Base-by-base conservation (phyloP, 2,888 invertebrate species). In the Mythimna albipuncta region DNA sequence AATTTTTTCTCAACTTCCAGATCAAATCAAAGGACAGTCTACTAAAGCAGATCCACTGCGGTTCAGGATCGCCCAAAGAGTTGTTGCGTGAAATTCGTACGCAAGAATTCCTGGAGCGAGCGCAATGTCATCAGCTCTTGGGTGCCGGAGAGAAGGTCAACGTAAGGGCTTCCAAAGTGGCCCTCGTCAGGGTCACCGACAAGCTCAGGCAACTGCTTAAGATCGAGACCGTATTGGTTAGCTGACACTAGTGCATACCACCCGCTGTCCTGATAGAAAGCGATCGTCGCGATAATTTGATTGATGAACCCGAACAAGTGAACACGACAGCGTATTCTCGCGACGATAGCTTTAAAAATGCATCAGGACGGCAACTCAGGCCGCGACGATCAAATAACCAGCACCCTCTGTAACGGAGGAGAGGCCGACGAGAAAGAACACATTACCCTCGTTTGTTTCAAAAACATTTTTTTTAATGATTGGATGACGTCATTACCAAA, bases 161-260 rank as follows among this genome's bases (percentile, higher is more conserved):
- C 92, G 97, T 98, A 71, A 97, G 98, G 74, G 98, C 98, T 59
- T 98, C 98, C 64, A 98, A 98, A 93, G 98, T 98, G 86, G 97
- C 98, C 67, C 97, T 99, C 72, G 97, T 99, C 83, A 97, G 98
- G 91, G 98, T 98, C 95, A 98, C 98, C 87, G 98, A 98, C 89
- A 98, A 97, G 92, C 98, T 99, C 84, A 97, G 97, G 88, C 98
- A 98, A 94, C 97, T 98, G 91, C 97, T 98, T 88, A 98, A 98
- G 91, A 98, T 98, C 75, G 98, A 98, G 94, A 97, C 97, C 80
- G 97, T 98, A 82, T 94, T 97, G 83, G 97, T 98, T 93, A 97
- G 97, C 95, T 97, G 97, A 96, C 97, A 97, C 79, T 89, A 89
- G 75, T 64, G 82, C 10, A 64, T 26, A 21, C 21, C 41, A 13